phyloP scores from a whole-genome alignment of 1,140 invertebrate species.

The Drosophila virilis region DNA sequence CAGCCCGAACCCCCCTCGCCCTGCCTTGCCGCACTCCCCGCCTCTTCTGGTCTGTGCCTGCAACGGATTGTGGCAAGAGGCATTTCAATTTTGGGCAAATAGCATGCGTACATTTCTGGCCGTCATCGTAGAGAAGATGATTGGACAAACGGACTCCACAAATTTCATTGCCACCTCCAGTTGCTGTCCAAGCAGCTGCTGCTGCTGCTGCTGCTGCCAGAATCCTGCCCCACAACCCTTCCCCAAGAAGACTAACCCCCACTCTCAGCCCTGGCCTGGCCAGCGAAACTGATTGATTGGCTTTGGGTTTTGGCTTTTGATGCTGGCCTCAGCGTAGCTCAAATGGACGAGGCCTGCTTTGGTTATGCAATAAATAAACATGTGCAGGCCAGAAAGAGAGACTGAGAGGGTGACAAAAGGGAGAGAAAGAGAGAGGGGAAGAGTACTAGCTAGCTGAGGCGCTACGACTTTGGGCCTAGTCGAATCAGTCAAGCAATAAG shows the following conservation, averaged over 20 bases:
- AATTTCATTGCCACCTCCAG: neutral
- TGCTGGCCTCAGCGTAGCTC: neutral
- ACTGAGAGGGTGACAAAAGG: neutral
- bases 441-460: neutral
- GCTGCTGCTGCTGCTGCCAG: no score
- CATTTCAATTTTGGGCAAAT: slow-evolving; percentile 5
- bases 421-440: neutral
- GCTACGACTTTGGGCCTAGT: slow-evolving; percentile 2
- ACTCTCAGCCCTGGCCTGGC: neutral
- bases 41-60: no score
- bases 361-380: slow-evolving; percentile 54
- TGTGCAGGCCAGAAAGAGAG: neutral
- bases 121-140: slow-evolving; percentile 25
- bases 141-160: slow-evolving; percentile 8
- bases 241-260: neutral
- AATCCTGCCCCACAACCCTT: neutral
- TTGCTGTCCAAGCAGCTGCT: slow-evolving; percentile 1
- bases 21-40: neutral
- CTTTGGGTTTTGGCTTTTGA: slow-evolving; percentile 27
- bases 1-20: neutral
- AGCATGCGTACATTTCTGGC: slow-evolving; percentile 5
- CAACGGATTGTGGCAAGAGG: neutral
- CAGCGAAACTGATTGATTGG: slow-evolving; percentile 32
- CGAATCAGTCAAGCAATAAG: slow-evolving; percentile 47
- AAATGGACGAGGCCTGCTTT: slow-evolving; percentile 2